A percentile compares a stretch with the other conserved stretches of the same genome.
Evolutionary conservation across 2,797 vertebrate genomes (phyloP).

Genomic region (Zalophus californianus): DNA sequence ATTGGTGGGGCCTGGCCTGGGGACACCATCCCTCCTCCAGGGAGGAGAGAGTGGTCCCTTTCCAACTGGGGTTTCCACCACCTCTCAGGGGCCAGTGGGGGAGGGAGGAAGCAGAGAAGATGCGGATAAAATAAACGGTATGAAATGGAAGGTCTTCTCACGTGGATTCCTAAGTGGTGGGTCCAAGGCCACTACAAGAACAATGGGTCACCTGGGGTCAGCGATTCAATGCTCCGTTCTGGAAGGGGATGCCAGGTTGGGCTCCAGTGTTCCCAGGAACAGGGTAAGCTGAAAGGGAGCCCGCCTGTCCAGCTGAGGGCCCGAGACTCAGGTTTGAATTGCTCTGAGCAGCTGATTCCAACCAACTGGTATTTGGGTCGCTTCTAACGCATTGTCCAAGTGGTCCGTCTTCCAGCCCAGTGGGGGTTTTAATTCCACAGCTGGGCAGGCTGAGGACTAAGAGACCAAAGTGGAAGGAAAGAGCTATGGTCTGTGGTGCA

Average conservation of each 20-base stretch:
- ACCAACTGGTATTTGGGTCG: background rate
- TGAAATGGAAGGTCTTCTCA: constrained; percentile 22
- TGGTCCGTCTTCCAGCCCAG: background rate
- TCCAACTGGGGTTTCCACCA: constrained; percentile 44
- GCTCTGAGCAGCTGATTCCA: background rate
- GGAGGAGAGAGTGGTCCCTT: constrained; percentile 48
- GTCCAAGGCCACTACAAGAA: background rate
- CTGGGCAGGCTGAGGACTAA: background rate
- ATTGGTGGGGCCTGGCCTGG: constrained; percentile 13
- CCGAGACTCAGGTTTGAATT: background rate
- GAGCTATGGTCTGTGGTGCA: background rate
- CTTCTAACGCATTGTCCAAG: background rate
- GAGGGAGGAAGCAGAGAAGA: constrained; percentile 54
- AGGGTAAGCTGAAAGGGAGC: too few species aligned
- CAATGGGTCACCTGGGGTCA: background rate
- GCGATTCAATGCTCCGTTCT: background rate
- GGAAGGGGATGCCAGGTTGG: background rate
- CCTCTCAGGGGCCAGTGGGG: constrained; percentile 46
- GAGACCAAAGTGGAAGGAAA: background rate
- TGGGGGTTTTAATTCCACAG: background rate
- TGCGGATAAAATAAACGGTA: constrained; percentile 76
- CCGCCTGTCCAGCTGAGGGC: background rate
- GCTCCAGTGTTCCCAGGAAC: background rate
- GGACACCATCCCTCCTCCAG: background rate
- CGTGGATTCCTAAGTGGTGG: constrained; percentile 36